Evolutionary conservation across 2,113 vertebrate genomes (phyloP).

Genomic region (Rhabdomys dilectus): DNA sequence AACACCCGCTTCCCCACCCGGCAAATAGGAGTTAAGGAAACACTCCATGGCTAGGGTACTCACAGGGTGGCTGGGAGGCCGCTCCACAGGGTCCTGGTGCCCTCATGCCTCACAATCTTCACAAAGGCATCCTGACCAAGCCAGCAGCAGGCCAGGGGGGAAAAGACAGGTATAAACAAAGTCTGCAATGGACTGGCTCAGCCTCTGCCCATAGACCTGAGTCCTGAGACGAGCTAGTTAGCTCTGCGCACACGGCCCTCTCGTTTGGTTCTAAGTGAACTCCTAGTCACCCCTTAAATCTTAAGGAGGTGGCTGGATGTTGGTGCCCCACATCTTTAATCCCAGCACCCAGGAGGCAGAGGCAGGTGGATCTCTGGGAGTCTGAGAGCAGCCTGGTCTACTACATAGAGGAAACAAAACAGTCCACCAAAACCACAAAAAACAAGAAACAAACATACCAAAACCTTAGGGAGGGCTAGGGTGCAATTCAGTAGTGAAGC

Average conservation of each 20-base stretch:
- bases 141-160: not conserved
- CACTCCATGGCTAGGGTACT: slow-evolving; percentile 79
- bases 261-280: not conserved
- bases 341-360: not conserved
- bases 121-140: slow-evolving; percentile 94
- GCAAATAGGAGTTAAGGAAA: not conserved
- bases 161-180: not conserved
- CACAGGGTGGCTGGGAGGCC: slow-evolving; percentile 97
- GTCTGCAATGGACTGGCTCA: not conserved
- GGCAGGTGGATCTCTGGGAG: not conserved
- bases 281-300: not conserved
- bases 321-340: no score
- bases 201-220: not conserved
- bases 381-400: not conserved
- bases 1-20: not conserved
- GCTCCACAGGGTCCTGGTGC: slow-evolving; percentile 95
- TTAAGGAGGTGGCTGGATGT: not conserved
- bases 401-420: not conserved
- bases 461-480: no score
- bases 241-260: no score
- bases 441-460: no score
- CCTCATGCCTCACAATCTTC: slow-evolving; percentile 96
- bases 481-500: not conserved
- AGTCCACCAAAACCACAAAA: no score
- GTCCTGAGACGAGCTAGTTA: not conserved